Conservation (phyloP, 2,888 invertebrate species). For the Coleophora flavipennella region DNA sequence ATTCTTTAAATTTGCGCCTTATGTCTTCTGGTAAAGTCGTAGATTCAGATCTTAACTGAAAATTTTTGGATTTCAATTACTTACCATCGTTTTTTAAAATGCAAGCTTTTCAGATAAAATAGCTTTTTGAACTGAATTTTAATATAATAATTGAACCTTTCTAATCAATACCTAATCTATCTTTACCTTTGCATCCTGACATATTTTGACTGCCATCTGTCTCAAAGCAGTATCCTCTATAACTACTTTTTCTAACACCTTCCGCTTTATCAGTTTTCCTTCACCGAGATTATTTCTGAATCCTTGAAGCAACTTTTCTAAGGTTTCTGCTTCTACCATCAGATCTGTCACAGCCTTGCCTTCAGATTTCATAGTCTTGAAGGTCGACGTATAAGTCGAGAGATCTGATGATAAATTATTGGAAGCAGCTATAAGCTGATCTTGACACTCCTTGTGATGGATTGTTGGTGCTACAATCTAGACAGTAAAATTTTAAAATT, state of each 20-base stretch:
- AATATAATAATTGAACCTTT: no score
- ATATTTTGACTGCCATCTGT: constrained; percentile 35
- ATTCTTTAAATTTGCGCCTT: constrained; percentile 24
- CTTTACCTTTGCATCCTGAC: constrained; percentile 40
- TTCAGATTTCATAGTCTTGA: constrained; percentile 11
- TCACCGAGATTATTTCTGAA: constrained; percentile 29
- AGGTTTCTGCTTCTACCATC: constrained; percentile 17
- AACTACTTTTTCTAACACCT: constrained; percentile 23
- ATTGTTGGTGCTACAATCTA: constrained; percentile 44
- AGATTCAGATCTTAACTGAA: constrained; percentile 28
- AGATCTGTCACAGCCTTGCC: constrained; percentile 20
- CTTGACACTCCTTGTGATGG: constrained; percentile 34
- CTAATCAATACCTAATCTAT: no score
- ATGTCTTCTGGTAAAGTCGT: constrained; percentile 20
- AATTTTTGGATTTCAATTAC: no score
- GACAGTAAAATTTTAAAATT: neutral
- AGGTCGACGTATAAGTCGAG: constrained; percentile 22
- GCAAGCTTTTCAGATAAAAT: no score
- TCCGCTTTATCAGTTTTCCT: constrained; percentile 27
- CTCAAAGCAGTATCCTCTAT: constrained; percentile 44
- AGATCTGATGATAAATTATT: constrained; percentile 27
- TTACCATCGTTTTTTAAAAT: no score
- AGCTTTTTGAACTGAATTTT: no score
- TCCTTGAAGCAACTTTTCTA: constrained; percentile 25
- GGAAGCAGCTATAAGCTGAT: constrained; percentile 29